Evolutionary conservation across 1,140 invertebrate genomes (phyloP), one percentile per base, ranked within the genome.

Genomic region (Sycophaga agraensis): DNA sequence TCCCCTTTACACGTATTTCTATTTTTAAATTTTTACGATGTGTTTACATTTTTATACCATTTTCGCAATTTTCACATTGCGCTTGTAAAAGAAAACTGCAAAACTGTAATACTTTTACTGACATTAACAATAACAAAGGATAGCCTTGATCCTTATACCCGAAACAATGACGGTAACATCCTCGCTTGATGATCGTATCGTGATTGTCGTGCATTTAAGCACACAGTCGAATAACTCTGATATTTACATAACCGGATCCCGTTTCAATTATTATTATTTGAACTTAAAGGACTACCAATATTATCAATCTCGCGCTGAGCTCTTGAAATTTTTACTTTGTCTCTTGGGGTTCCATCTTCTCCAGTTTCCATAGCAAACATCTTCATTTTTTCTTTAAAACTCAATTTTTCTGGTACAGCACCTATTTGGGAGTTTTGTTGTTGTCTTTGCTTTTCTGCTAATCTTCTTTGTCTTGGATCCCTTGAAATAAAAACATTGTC

Each of bases 311-410:
- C 93, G 66, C 93, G 84, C 79, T 96, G 93, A 35, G 92, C 92
- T 66, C 91, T 84, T n/a, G 92, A 95, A 72, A 93, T 94, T 82
- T 95, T 96, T 35, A 94, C 90, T 83, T 94, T 95, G 73, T 95
- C 92, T 77, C 91, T 90, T 40, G 92, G 92, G 12, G 92, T 93
- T 65, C 89, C 87, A 68, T 88, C 84, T 77, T 96, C 92, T 22
- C 93, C 93, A 1, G 91, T 91, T 80, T 95, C 93, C 82, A 94
- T 89, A 12, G 93, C 94, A 82, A 97, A 97, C 92, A 96, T 95
- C 78, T 95, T 94, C 93, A 97, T 96, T 80, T 97, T 97, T 75
- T 96, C 94, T 75, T 94, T 93, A 74, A 97, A 96, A 51, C 90
- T 91, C 9, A 97, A 81, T 71, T 95, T 94, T 74, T 96, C 93